Base-by-base conservation (phyloP, 2,888 invertebrate genomes). In the Parochlus steinenii region DNA sequence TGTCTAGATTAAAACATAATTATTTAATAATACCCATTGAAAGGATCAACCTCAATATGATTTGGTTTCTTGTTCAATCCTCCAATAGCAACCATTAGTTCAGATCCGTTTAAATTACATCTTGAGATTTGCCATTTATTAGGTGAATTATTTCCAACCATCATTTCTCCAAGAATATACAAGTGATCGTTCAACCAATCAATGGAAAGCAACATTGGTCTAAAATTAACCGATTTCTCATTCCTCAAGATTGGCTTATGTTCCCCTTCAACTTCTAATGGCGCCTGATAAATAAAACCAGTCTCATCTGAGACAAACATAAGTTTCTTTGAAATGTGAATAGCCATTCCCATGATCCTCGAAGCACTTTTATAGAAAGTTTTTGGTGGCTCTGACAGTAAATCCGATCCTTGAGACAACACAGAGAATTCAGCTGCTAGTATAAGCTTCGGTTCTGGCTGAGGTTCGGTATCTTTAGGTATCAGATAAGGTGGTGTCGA, bases 151-250 rank as follows among this genome's bases (percentile, higher is more conserved):
- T 20, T 18, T 30, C 12, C 15, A n/a, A 17, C 14, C 11, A 16
- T 63, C 6, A 74, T 69, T 55, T 81, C 75, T 0, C 79, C 82
- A 19, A 87, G 65, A 36, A 92, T 69, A 48, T 87, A 92, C 3
- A 92, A 62, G 39, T 81, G 74, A 40, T 76, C 69, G 49, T 85
- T 82, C 22, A 93, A 60, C 92, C 92, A 93, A 55, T 93, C 93
- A 1, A 89, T 70, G 2, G 82, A 77, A 6, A 85, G 50, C 43
- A 75, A 74, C 31, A 75, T 53, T 0, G 83, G 80, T 39, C 65
- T 65, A 49, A 74, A 75, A 31, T 67, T 45, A 6, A 42, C 63
- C 8, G 66, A 63, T 31, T 65, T 64, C 28, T 65, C 58, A 0
- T 74, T 67, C 3, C 67, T 62, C 1, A 74, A 55, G 24, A 78